These are phyloP conservation scores for Pseudomyrmex pallidus DNA, from an alignment of 1,140 invertebrate species.

Conservation along the genomic window DNA sequence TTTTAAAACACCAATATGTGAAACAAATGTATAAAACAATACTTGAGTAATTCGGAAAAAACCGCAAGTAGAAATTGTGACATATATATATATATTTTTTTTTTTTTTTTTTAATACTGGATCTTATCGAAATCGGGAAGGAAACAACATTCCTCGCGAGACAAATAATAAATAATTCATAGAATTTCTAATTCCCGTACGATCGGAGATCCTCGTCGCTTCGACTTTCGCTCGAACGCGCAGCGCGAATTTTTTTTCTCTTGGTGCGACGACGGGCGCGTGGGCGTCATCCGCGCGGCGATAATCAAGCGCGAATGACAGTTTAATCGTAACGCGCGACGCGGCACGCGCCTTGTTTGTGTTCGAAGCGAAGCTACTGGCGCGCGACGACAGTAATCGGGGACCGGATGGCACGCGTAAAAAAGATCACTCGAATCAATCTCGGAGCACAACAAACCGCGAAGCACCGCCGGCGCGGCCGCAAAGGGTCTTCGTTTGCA, in stretches of 20 bases:
- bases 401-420: slow-evolving; percentile 70
- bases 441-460: slow-evolving; percentile 42
- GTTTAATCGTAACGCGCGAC: slow-evolving; percentile 81
- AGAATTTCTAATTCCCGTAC: slow-evolving; percentile 28
- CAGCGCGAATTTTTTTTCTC: neutral
- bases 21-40: no score
- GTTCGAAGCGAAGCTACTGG: slow-evolving; percentile 65
- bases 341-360: slow-evolving; percentile 72
- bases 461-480: slow-evolving; percentile 23
- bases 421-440: slow-evolving; percentile 74
- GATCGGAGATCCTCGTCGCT: neutral
- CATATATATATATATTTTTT: neutral
- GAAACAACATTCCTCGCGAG: slow-evolving; percentile 25
- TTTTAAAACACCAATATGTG: no score
- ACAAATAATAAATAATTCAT: slow-evolving; percentile 55
- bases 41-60: no score
- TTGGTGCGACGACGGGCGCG: slow-evolving; percentile 40
- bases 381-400: slow-evolving; percentile 64
- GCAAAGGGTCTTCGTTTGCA: slow-evolving; percentile 18
- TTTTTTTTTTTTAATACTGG: neutral
- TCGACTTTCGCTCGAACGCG: slow-evolving; percentile 22
- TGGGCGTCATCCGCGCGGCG: slow-evolving; percentile 59
- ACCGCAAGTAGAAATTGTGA: no score
- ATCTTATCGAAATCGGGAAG: slow-evolving; percentile 1
- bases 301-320: slow-evolving; percentile 78